Evolutionary conservation across 1,140 invertebrate species (phyloP), one percentile per base, ranked within the genome.

Genomic region (Aphidius ervi): DNA sequence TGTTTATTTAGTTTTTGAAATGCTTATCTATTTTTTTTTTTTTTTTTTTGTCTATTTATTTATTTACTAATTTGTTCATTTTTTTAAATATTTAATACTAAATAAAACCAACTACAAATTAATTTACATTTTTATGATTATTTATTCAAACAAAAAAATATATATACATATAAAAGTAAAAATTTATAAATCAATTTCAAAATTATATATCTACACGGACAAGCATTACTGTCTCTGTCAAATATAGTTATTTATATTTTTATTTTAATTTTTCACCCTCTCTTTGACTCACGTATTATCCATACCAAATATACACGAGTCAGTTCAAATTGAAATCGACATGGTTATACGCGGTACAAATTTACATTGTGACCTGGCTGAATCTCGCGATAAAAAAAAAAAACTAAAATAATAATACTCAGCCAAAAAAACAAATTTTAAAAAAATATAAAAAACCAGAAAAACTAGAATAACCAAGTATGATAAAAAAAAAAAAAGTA

Each of bases 221-320:
- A 48, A 61, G 56, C 53, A 61, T 61, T 61, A 61, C 47, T 48
- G 59, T 10, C 54, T 49, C 23, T 31, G 23, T 31, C 2, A 31
- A 3, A 2, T 31, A 4, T 31, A 3, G 2, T 31, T 31, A 31
- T 31, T 31, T 31, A 31, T 31, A 31, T 31, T 31, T 31, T 31
- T 31, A 31, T 31, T 31, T 31, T 31, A 31, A 31, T 31, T 31
- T 31, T 31, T 31, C 16, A 16, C 16, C 16, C 16, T 16, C 16
- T 1, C 23, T 3, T 31, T 31, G 2, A 3, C 23, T 31, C 23
- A 31, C 23, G 23, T 31, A 31, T 31, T 31, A 31, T 31, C 4
- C 23, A 31, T 2, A 31, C 2, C 4, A 23, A 23, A 23, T 23
- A 23, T 23, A 23, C 23, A 23, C 3, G 23, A 31, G 23, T 31